Evolutionary conservation across 2,888 invertebrate species (phyloP), one percentile per base, ranked within the genome.

Genomic region (Clistopyga incitator): DNA sequence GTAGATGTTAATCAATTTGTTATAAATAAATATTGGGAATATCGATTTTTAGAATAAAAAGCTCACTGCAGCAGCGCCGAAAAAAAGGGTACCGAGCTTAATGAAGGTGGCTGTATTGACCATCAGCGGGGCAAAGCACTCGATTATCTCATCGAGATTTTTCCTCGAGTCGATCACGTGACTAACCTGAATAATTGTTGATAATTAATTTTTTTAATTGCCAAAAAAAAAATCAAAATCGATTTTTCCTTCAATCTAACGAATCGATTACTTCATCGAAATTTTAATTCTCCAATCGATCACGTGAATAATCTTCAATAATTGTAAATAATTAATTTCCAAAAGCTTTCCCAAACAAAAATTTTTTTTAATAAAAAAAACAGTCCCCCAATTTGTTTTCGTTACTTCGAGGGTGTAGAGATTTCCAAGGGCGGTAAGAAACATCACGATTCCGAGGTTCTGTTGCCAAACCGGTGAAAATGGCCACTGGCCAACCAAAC

Each of bases 381-480:
- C 6, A 29, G n/a, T 29, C 29, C 29, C 29, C 6, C 29, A 34
- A 34, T 34, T 34, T 34, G n/a, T 38, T 42, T 71, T 23, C 2
- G 20, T 25, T 54, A 78, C 82, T 70, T 82, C 82, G 25, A 82
- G 78, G 0, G 47, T 42, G n/a, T 75, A 78, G 6, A 82, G 78
- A 65, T 74, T 75, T 42, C 64, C 75, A 23, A 78, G 64, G n/a
- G 59, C 64, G 23, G 56, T 47, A 1, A 78, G 3, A 13, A 78
- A 82, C n/a, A 78, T 8, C 8, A 11, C n/a, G 13, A 75, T 25
- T 54, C 75, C 82, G 47, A 78, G 78, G 15, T 78, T 78, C 18
- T 75, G 82, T 65, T 82, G 82, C 82, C 82, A 82, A 20, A 78
- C 23, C 11, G 82, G 82, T 11, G 78, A 78, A 47, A 78, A 82